phyloP scores from a whole-genome alignment of 2,888 invertebrate genomes.

The Sympetrum striolatum region DNA sequence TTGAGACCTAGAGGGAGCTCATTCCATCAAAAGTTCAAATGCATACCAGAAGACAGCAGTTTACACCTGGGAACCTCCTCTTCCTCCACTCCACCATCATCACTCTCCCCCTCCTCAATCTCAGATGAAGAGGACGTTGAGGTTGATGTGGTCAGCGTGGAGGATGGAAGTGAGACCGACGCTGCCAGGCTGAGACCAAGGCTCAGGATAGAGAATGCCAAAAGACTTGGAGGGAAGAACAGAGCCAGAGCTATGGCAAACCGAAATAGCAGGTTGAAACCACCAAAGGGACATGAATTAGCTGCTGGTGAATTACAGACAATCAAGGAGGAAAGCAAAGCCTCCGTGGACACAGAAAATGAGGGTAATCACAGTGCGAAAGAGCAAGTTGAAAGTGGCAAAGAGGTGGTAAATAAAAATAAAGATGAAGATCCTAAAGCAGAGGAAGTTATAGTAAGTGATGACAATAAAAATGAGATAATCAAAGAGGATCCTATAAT shows the following conservation, averaged over 20 bases:
- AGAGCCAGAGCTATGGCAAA: not conserved
- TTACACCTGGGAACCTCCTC: conserved; percentile 32
- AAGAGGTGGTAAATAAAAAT: not conserved
- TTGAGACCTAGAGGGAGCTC: not conserved
- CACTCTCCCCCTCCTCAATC: conserved; percentile 4
- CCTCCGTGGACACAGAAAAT: not conserved
- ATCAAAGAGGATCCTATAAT: not conserved
- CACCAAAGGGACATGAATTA: not conserved
- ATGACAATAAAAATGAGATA: not conserved
- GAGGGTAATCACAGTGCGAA: not conserved
- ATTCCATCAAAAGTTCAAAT: conserved; percentile 19
- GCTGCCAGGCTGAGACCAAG: conserved; percentile 27
- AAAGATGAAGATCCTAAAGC: not conserved
- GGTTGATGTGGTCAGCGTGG: conserved; percentile 30
- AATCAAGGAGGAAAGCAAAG: conserved; percentile 16
- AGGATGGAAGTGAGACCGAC: conserved; percentile 27
- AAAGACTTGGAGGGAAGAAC: not conserved
- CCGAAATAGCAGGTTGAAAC: not conserved
- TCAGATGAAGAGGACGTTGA: conserved; percentile 25
- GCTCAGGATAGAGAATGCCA: not conserved
- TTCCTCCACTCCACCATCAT: conserved; percentile 21
- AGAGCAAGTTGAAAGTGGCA: not conserved
- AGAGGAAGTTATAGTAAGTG: not conserved
- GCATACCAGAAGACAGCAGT: conserved; percentile 35
- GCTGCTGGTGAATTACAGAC: not conserved